Evolutionary conservation across 1,140 invertebrate genomes (phyloP), one percentile per base, ranked within the genome.

Genomic region (Agrypnia vestita): DNA sequence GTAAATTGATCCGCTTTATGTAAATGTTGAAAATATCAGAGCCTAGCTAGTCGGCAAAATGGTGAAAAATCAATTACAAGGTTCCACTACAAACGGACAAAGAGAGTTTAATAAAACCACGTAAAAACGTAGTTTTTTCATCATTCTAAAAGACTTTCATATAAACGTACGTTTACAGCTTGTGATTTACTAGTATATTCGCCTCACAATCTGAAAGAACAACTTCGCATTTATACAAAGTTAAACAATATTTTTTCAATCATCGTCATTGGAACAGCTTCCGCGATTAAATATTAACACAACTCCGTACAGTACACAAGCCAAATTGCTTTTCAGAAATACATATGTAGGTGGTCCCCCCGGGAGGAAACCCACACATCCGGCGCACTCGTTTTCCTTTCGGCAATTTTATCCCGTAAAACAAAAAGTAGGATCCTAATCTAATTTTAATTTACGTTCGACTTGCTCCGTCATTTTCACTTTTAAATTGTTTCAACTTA

Each of bases 261-360:
- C 64, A 69, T 69, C 64, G 64, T 69, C 64, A 69, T 69, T 69
- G 44, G 64, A 4, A 49, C 64, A n/a, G 44, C 43, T 69, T 69
- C 64, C 64, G 64, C n/a, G 64, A 69, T 69, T 69, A 69, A 69
- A 69, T 69, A 69, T 69, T 69, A 69, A 69, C 64, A 69, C 64
- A 47, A 43, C 61, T 6, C 15, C 64, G 64, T 69, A 69, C 64
- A 17, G 64, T 69, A 69, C 64, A 17, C n/a, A n/a, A 69, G 64
- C 64, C 17, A 69, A 69, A 69, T 69, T 69, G 64, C 64, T 69
- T 69, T 69, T 69, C 49, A 15, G 64, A 19, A 46, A 69, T 69
- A n/a, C n/a, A n/a, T n/a, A n/a, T n/a, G n/a, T n/a, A 47, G 64
- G 44, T 69, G 46, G 44, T 69, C 46, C 12, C 15, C 64, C 64